Conservation (phyloP, 2,888 invertebrate species). For the Protonemura montana region DNA sequence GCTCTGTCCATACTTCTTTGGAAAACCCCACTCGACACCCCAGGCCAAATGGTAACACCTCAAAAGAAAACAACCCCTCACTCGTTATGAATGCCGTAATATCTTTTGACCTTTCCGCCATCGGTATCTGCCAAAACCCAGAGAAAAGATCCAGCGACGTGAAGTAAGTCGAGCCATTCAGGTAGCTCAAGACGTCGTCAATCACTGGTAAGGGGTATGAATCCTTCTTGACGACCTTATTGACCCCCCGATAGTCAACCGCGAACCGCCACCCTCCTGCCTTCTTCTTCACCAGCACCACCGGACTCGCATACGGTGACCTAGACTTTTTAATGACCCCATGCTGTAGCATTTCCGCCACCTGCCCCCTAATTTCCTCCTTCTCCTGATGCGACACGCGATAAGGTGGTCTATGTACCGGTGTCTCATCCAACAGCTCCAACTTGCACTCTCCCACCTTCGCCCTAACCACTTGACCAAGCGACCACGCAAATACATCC, state of each 20-base stretch:
- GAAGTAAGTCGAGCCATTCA: not conserved
- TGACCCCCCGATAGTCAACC: not conserved
- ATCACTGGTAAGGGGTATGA: not conserved
- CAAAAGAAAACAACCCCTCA: not conserved
- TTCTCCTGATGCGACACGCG: not conserved
- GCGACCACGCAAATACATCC: not conserved
- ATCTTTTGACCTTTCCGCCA: not conserved
- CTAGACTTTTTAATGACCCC: constrained; percentile 1
- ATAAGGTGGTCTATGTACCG: not conserved
- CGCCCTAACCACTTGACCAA: not conserved
- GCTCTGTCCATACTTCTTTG: too few relatives aligned
- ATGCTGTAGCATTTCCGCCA: not conserved
- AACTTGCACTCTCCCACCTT: not conserved
- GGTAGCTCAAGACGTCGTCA: not conserved
- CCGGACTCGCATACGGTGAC: constrained; percentile 16
- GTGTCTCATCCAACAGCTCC: not conserved
- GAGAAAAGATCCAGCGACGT: too few relatives aligned
- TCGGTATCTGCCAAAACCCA: constrained; percentile 8
- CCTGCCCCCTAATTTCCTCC: not conserved
- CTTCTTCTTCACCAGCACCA: constrained; percentile 24
- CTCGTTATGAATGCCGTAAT: not conserved
- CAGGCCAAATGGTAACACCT: not conserved
- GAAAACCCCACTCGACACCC: too few relatives aligned
- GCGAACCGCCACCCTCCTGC: not conserved
- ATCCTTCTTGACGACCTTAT: not conserved